A percentile compares a stretch with the other conserved stretches of the same genome.
Evolutionary conservation across 1,140 invertebrate species (phyloP).

Genomic region (Drosophila guanche): DNA sequence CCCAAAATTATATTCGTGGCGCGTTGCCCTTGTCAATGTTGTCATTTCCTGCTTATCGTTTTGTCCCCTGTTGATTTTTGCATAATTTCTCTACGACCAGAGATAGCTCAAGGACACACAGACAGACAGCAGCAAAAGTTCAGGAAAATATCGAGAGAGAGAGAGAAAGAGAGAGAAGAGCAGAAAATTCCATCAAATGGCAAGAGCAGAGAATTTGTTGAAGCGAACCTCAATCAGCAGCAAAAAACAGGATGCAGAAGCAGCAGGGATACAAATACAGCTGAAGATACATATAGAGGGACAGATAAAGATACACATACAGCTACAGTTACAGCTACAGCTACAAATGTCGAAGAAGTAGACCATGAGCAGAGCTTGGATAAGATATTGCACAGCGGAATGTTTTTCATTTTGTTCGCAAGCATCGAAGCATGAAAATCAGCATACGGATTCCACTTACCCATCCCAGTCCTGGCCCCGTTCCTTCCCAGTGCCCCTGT

Average conservation of each 20-base stretch:
- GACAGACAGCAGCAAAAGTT: conserved; percentile 1
- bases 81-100: conserved; percentile 65
- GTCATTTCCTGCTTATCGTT: conserved; percentile 51
- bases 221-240: conserved; percentile 30
- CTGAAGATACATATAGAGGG: too few species aligned
- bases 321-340: neutral
- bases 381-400: conserved; percentile 66
- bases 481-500: conserved; percentile 2
- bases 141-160: neutral
- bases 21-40: conserved; percentile 64
- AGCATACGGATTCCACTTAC: conserved; percentile 57
- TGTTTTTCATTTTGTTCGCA: conserved; percentile 79
- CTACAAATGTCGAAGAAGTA: conserved; percentile 4
- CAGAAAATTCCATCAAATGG: conserved; percentile 26
- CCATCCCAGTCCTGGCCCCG: conserved; percentile 5
- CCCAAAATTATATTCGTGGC: conserved; percentile 56
- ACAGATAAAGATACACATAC: too few species aligned
- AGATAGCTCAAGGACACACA: conserved; percentile 49
- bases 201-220: neutral
- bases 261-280: conserved; percentile 2
- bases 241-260: conserved; percentile 16
- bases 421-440: conserved; percentile 76
- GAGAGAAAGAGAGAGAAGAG: conserved; percentile 2
- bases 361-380: conserved; percentile 40
- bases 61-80: conserved; percentile 55